A percentile compares a stretch with the other conserved stretches of the same genome.
These are phyloP conservation scores for Lateolabrax maculatus DNA, from an alignment of 2,797 vertebrate species.

Conservation along the genomic window DNA sequence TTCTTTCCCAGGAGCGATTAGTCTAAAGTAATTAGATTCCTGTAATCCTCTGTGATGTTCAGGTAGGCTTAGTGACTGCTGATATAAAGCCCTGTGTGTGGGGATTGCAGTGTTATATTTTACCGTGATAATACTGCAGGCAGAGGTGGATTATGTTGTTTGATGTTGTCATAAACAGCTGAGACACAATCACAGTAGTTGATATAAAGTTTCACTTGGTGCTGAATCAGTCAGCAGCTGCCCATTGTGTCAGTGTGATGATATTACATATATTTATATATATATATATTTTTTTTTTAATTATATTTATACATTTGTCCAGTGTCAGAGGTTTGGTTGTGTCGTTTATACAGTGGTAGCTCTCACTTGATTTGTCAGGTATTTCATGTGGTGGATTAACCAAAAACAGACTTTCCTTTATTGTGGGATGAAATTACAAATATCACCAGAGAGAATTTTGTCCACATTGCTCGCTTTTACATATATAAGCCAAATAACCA, in stretches of 20 bases:
- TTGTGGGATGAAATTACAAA: too few species aligned
- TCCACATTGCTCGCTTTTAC: too few species aligned
- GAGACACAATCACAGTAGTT: not conserved
- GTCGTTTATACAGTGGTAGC: not conserved
- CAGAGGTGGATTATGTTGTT: not conserved
- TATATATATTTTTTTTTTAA: too few species aligned
- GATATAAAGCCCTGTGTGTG: not conserved
- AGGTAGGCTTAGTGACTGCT: constrained; percentile 1
- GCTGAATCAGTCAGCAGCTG: not conserved
- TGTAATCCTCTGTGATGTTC: not conserved
- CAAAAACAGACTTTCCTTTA: too few species aligned
- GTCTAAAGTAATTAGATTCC: not conserved
- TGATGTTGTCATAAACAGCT: not conserved
- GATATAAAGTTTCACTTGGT: not conserved
- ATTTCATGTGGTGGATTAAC: too few species aligned
- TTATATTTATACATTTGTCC: not conserved
- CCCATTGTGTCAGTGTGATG: too few species aligned
- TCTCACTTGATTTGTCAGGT: too few species aligned
- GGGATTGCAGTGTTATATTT: not conserved
- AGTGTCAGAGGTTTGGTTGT: not conserved
- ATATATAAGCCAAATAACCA: too few species aligned
- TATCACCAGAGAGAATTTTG: too few species aligned
- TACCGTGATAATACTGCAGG: not conserved
- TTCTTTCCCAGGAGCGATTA: not conserved
- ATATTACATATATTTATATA: too few species aligned